phyloP scores from a whole-genome alignment of 2,113 vertebrate genomes.

The Microtus montanus region DNA sequence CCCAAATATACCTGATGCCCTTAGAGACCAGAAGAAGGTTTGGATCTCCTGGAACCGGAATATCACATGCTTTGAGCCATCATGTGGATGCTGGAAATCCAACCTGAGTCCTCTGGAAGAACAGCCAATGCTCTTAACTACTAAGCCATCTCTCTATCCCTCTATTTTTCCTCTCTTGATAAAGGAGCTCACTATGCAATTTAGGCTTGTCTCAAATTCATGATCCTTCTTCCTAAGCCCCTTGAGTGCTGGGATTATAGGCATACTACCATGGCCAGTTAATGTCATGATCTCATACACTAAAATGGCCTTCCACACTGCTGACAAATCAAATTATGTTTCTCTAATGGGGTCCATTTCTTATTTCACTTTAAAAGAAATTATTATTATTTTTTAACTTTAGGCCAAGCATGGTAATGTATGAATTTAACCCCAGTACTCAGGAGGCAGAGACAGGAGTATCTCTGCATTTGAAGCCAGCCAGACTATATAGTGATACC shows the following conservation, averaged over 20 bases:
- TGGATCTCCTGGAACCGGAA: background rate
- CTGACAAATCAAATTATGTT: background rate
- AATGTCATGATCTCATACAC: background rate
- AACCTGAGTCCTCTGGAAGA: background rate
- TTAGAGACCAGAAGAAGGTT: background rate
- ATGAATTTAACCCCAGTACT: background rate
- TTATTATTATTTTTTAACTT: background rate
- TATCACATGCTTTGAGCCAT: background rate
- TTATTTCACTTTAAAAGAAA: background rate
- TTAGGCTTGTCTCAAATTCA: background rate
- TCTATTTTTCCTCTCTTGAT: background rate
- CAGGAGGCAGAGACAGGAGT: background rate
- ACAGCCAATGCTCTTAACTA: background rate
- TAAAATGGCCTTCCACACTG: background rate
- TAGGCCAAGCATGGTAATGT: background rate
- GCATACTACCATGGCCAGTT: background rate
- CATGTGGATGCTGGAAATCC: background rate
- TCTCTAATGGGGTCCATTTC: background rate
- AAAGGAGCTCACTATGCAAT: background rate
- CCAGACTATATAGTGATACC: background rate
- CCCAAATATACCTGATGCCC: background rate
- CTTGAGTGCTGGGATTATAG: background rate
- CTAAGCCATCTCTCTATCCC: background rate
- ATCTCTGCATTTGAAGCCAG: background rate
- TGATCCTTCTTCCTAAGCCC: background rate